phyloP scores from a whole-genome alignment of 2,888 invertebrate species.

The Dicycla oo region DNA sequence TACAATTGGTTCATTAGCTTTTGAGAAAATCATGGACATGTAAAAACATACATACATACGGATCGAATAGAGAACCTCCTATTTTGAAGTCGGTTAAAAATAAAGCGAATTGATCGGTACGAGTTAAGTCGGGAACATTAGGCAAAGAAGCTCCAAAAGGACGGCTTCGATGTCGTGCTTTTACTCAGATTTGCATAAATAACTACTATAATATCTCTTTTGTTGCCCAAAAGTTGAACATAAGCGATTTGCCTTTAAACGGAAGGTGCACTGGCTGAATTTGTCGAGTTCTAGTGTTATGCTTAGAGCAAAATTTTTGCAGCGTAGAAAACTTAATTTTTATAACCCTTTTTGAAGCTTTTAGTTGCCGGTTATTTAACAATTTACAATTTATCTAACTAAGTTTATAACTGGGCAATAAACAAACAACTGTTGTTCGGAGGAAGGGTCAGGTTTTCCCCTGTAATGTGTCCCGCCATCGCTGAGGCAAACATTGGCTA shows the following conservation, averaged over 20 bases:
- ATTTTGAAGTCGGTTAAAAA: too few relatives aligned
- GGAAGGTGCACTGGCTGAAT: background rate
- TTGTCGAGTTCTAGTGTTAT: background rate
- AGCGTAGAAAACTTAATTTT: background rate
- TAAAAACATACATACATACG: too few relatives aligned
- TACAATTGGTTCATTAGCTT: too few relatives aligned
- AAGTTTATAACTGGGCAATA: background rate
- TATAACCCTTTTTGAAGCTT: fast-evolving
- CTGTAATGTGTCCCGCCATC: slow-evolving; percentile 4
- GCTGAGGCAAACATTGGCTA: slow-evolving; percentile 53
- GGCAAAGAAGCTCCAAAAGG: slow-evolving; percentile 61
- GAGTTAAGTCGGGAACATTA: slow-evolving; percentile 68
- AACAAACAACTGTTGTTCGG: background rate
- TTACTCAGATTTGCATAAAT: slow-evolving; percentile 85
- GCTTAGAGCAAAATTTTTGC: too few relatives aligned
- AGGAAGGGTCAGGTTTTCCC: background rate
- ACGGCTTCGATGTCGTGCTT: slow-evolving; percentile 80
- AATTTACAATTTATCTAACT: background rate
- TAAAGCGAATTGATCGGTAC: slow-evolving; percentile 63
- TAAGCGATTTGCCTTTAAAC: slow-evolving; percentile 63
- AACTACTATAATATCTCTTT: slow-evolving; percentile 79
- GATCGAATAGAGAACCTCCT: too few relatives aligned
- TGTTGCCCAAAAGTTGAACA: slow-evolving; percentile 65
- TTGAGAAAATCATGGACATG: too few relatives aligned
- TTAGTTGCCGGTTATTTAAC: background rate